Evolutionary conservation across 1,140 invertebrate species (phyloP).

Genomic region (Mycetomoellerius zeteki): DNA sequence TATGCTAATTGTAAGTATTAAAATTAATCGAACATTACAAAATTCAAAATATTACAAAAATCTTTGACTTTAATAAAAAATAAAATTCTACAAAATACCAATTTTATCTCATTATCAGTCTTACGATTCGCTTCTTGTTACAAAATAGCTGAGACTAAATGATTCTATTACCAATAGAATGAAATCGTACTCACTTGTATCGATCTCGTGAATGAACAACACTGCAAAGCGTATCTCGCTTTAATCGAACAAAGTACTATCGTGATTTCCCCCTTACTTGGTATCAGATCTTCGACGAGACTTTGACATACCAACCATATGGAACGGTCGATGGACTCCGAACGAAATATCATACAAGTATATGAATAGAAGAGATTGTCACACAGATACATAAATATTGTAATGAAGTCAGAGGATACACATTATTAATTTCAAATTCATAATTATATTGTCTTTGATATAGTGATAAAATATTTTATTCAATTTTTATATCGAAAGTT

Average conservation of each 20-base stretch:
- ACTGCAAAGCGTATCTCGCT: conserved; percentile 50
- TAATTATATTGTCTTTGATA: not conserved
- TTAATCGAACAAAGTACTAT: conserved; percentile 55
- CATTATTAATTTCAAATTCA: conserved; percentile 3
- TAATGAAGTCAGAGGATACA: not conserved
- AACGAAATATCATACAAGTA: not conserved
- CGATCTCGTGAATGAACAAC: conserved; percentile 33
- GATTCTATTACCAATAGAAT: conserved; percentile 40
- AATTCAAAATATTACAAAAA: not conserved
- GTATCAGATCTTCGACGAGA: conserved; percentile 22
- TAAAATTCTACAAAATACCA: not conserved
- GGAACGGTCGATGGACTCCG: not conserved
- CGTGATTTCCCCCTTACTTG: not conserved
- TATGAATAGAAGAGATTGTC: conserved; percentile 3
- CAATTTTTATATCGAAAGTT: not conserved
- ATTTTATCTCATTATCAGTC: conserved; percentile 22
- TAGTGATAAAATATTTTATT: not conserved
- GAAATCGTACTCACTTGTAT: conserved; percentile 60
- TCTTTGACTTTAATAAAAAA: conserved; percentile 15
- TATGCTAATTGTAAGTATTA: not conserved
- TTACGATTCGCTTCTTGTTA: conserved; percentile 50
- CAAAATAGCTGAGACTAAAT: conserved; percentile 26
- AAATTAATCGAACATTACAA: not conserved
- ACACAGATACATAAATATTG: not conserved
- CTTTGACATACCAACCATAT: conserved; percentile 27